phyloP scores from a whole-genome alignment of 2,113 vertebrate genomes.

The Leucosticte australis region DNA sequence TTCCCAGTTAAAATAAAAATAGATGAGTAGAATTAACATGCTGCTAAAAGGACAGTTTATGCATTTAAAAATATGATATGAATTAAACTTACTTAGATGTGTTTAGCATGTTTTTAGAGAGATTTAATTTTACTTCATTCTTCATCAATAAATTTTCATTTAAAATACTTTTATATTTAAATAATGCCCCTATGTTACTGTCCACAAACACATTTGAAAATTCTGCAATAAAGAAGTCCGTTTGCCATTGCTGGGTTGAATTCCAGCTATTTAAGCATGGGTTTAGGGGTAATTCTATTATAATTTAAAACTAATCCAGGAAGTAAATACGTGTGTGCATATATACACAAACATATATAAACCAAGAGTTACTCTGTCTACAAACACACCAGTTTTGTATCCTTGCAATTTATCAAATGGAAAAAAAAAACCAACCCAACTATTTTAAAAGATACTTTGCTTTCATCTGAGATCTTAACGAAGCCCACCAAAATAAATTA shows the following conservation, averaged over 20 bases:
- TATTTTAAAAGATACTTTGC: neutral
- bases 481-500: slow-evolving; percentile 36
- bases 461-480: slow-evolving; percentile 22
- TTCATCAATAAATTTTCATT: neutral
- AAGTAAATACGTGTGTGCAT: slow-evolving; percentile 49
- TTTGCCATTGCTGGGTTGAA: slow-evolving; percentile 13
- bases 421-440: neutral
- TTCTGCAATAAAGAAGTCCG: neutral
- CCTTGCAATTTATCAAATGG: neutral
- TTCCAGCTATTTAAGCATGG: neutral
- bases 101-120: neutral
- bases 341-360: slow-evolving; percentile 37
- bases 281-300: neutral
- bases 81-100: neutral
- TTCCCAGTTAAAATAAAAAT: neutral
- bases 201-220: slow-evolving; percentile 30
- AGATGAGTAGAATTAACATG: neutral
- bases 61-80: neutral
- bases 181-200: neutral
- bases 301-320: neutral
- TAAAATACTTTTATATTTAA: neutral
- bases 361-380: neutral
- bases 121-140: neutral
- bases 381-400: neutral
- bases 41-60: neutral